These are phyloP conservation scores for Bryconaethiops microstoma DNA, from an alignment of 2,797 vertebrate genomes.

Conservation along the genomic window DNA sequence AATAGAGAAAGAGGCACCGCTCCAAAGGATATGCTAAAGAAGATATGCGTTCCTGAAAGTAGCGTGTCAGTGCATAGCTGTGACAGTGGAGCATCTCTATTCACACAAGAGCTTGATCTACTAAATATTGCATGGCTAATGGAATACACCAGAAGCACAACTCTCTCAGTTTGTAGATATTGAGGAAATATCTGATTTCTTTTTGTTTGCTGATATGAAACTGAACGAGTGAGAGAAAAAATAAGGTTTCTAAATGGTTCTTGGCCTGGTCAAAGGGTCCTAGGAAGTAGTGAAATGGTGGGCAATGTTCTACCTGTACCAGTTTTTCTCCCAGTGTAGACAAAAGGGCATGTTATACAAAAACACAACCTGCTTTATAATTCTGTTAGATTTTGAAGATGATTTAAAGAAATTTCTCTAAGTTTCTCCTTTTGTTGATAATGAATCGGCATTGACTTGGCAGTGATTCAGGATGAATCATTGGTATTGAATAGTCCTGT, in stretches of 20 bases:
- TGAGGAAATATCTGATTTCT: conserved; percentile 24
- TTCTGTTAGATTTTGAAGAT: conserved; percentile 1
- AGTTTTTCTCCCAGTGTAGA: not conserved
- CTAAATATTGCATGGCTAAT: conserved; percentile 51
- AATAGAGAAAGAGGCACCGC: conserved; percentile 24
- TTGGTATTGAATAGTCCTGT: not conserved
- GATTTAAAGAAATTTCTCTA: not conserved
- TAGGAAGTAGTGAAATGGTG: not conserved
- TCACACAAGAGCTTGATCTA: conserved; percentile 33
- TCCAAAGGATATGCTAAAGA: not conserved
- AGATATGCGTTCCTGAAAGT: conserved; percentile 2
- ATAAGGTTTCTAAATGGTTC: not conserved
- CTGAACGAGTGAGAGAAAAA: not conserved
- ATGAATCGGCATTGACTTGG: not conserved
- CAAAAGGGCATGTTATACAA: not conserved
- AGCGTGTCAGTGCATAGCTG: not conserved
- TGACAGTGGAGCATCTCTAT: conserved; percentile 17
- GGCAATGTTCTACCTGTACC: not conserved
- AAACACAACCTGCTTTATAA: not conserved
- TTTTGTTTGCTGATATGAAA: conserved; percentile 8
- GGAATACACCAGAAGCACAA: conserved; percentile 21
- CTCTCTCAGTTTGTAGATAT: not conserved
- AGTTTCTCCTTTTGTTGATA: not conserved
- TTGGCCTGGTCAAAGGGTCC: no score
- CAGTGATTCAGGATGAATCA: not conserved